These are phyloP conservation scores for Amphibalanus amphitrite DNA, from an alignment of 1,140 invertebrate genomes.

Conservation along the genomic window DNA sequence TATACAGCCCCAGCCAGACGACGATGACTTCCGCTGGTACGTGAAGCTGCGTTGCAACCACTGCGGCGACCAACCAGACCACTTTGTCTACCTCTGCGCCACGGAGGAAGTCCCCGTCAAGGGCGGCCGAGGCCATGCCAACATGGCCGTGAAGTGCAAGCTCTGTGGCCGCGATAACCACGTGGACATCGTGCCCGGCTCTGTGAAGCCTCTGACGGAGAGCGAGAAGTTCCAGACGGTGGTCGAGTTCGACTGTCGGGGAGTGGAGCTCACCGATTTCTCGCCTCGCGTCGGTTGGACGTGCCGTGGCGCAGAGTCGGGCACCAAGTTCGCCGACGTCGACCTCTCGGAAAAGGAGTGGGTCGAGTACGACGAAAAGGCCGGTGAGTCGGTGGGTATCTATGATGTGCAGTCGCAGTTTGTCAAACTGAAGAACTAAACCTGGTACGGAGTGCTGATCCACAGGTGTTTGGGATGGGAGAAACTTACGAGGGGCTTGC, in stretches of 20 bases:
- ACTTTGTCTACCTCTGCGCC: constrained; percentile 59
- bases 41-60: constrained; percentile 47
- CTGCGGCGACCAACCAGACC: constrained; percentile 58
- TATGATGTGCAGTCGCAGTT: constrained; percentile 49
- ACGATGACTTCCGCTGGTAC: constrained; percentile 32
- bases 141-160: constrained; percentile 75
- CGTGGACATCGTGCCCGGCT: constrained; percentile 38
- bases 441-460: too few species aligned
- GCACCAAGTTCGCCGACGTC: constrained; percentile 55
- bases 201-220: constrained; percentile 32
- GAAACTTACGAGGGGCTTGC: too few species aligned
- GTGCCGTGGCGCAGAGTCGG: constrained; percentile 48
- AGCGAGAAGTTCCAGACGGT: constrained; percentile 56
- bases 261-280: constrained; percentile 71
- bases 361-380: constrained; percentile 82
- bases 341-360: constrained; percentile 74
- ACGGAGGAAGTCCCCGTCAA: constrained; percentile 45
- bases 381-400: constrained; percentile 52
- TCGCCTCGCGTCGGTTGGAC: constrained; percentile 41
- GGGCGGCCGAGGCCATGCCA: constrained; percentile 50
- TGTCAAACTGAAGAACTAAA: constrained; percentile 27
- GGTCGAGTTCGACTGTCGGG: constrained; percentile 74
- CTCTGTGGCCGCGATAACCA: constrained; percentile 67
- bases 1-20: constrained; percentile 22
- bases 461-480: too few species aligned